Conservation (phyloP, 2,888 invertebrate genomes). For the Loripinus fragilis region DNA sequence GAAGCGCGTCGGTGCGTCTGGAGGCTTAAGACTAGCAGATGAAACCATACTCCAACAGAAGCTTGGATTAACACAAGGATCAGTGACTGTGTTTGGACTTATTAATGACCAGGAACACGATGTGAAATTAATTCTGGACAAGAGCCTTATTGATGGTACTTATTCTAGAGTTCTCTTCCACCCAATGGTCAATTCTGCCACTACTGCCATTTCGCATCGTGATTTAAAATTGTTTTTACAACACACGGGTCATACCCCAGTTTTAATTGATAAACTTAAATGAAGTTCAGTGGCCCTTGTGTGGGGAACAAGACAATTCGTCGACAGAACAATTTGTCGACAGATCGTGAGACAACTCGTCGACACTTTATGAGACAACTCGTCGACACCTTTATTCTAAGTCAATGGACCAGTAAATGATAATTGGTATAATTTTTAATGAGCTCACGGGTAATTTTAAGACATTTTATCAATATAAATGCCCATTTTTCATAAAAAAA, state of each 20-base stretch:
- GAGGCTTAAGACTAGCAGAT: constrained; percentile 82
- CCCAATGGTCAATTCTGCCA: constrained; percentile 80
- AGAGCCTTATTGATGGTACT: constrained; percentile 69
- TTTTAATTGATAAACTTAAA: constrained; percentile 59
- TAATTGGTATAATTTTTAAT: too few species aligned
- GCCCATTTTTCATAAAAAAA: too few species aligned
- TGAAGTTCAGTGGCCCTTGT: too few species aligned
- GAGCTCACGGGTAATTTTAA: too few species aligned
- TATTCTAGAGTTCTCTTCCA: constrained; percentile 78
- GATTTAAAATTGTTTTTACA: constrained; percentile 74
- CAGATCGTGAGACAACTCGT: too few species aligned
- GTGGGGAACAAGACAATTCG: too few species aligned
- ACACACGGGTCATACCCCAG: constrained; percentile 70
- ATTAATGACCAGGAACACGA: constrained; percentile 78
- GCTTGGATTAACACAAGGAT: constrained; percentile 81
- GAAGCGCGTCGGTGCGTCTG: constrained; percentile 77
- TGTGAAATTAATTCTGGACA: constrained; percentile 78
- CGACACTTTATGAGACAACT: too few species aligned
- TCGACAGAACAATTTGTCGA: too few species aligned
- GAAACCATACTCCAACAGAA: constrained; percentile 76
- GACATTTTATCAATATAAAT: too few species aligned
- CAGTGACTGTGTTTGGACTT: constrained; percentile 82
- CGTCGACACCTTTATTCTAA: too few species aligned
- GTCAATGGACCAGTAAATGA: too few species aligned
- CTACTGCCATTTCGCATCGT: constrained; percentile 66